A percentile compares a stretch with the other conserved stretches of the same genome.
Conservation (phyloP, 2,888 invertebrate genomes). For the Axea sp. region DNA sequence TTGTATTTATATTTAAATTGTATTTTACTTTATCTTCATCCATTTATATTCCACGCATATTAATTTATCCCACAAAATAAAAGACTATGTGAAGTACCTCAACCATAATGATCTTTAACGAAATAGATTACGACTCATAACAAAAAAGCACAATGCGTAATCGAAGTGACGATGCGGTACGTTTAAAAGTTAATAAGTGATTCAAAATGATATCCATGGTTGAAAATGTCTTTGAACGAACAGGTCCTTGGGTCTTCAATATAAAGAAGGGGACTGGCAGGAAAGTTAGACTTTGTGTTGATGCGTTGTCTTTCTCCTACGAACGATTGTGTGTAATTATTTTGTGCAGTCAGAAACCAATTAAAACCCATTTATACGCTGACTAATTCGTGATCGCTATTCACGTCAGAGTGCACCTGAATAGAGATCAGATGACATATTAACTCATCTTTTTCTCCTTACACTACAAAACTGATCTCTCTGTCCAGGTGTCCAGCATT, state of each 20-base stretch:
- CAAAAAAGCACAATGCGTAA: conserved; percentile 44
- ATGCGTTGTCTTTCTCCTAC: conserved; percentile 29
- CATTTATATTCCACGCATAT: too few relatives aligned
- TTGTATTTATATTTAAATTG: too few relatives aligned
- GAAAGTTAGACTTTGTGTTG: conserved; percentile 56
- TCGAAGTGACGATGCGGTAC: conserved; percentile 55
- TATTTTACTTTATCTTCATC: too few relatives aligned
- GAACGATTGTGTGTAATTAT: conserved; percentile 39
- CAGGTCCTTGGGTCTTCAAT: neutral
- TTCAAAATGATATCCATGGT: conserved; percentile 49
- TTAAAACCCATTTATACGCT: conserved; percentile 76
- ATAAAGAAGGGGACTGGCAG: conserved; percentile 2
- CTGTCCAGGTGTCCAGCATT: conserved; percentile 75
- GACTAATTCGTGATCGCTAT: conserved; percentile 74
- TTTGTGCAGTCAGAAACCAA: conserved; percentile 65
- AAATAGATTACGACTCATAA: conserved; percentile 37
- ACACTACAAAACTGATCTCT: conserved; percentile 74
- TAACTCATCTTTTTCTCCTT: conserved; percentile 78
- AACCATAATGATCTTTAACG: conserved; percentile 34
- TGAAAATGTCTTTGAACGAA: conserved; percentile 48
- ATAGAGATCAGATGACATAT: conserved; percentile 76
- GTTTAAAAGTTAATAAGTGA: conserved; percentile 54
- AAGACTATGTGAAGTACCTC: conserved; percentile 15
- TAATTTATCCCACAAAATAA: conserved; percentile 20
- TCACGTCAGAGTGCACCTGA: conserved; percentile 69